phyloP scores from a whole-genome alignment of 1,140 invertebrate species.

The Listronotus bonariensis region DNA sequence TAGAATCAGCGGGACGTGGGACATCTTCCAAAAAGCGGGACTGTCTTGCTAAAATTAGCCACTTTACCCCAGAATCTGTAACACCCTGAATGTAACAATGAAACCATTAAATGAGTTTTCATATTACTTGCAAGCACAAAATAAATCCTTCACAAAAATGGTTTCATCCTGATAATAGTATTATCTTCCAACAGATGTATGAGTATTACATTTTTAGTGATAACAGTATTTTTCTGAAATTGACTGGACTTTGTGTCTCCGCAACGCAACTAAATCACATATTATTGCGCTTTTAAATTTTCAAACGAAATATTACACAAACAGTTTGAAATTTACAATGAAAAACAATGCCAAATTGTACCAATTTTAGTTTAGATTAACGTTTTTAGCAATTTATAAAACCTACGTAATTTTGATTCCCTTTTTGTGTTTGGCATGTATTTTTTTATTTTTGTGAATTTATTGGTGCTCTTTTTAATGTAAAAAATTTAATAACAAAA shows the following conservation, averaged over 20 bases:
- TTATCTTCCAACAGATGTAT: slow-evolving; percentile 28
- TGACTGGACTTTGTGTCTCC: slow-evolving; percentile 28
- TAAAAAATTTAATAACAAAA: too few species aligned
- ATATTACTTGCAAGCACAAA: background rate
- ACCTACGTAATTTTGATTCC: background rate
- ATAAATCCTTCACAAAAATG: slow-evolving; percentile 2
- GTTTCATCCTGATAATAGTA: slow-evolving; percentile 20
- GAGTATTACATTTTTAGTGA: slow-evolving; percentile 24
- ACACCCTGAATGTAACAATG: too few species aligned
- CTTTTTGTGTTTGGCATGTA: background rate
- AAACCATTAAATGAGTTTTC: too few species aligned
- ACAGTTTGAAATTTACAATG: slow-evolving; percentile 17
- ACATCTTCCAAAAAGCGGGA: too few species aligned
- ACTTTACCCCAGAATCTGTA: too few species aligned
- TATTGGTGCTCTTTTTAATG: too few species aligned
- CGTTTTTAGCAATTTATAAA: background rate
- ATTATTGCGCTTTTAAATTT: slow-evolving; percentile 22
- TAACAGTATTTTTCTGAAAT: slow-evolving; percentile 25
- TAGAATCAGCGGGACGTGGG: too few species aligned
- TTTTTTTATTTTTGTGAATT: too few species aligned
- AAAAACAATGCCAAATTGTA: slow-evolving; percentile 8
- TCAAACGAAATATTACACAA: slow-evolving; percentile 23
- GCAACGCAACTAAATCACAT: slow-evolving; percentile 25
- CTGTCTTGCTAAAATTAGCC: too few species aligned
- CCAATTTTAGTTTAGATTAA: background rate